These are phyloP conservation scores for Athetis lepigone DNA, from an alignment of 2,888 invertebrate genomes.

Conservation along the genomic window DNA sequence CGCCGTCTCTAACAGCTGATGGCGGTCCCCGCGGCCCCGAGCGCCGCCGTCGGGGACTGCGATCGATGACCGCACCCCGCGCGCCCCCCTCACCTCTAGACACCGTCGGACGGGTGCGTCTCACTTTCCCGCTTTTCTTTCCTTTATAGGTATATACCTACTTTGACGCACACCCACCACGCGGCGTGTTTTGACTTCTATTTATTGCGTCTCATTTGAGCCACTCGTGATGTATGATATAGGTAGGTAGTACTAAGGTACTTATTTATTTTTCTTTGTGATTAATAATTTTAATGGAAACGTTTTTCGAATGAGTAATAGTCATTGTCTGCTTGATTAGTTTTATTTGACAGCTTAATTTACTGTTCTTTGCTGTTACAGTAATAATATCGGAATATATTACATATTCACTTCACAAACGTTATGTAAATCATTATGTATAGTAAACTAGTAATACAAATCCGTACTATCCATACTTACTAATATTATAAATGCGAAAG, in stretches of 20 bases:
- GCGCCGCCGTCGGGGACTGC: conserved; percentile 76
- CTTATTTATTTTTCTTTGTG: conserved; percentile 54
- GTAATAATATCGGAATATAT: neutral
- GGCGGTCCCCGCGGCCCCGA: conserved; percentile 77
- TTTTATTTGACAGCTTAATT: conserved; percentile 4
- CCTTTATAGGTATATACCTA: conserved; percentile 68
- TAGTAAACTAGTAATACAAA: neutral
- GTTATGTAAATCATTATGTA: conserved; percentile 7
- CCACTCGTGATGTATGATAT: conserved; percentile 74
- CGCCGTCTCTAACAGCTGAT: conserved; percentile 84
- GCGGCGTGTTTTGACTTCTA: conserved; percentile 70
- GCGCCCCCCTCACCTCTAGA: conserved; percentile 78
- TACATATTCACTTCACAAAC: conserved; percentile 1
- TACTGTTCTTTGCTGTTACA: conserved; percentile 8
- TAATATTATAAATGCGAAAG: too few species aligned
- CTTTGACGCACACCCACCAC: conserved; percentile 63
- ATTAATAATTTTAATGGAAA: conserved; percentile 26
- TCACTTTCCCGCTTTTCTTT: conserved; percentile 88
- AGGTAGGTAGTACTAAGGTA: conserved; percentile 3
- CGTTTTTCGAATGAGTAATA: conserved; percentile 28
- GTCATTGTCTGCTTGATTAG: conserved; percentile 4
- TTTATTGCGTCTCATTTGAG: conserved; percentile 67
- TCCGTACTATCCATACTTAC: too few species aligned
- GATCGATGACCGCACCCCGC: conserved; percentile 87
- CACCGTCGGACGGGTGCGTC: conserved; percentile 72